These are phyloP conservation scores for Tetramorium bicarinatum DNA, from an alignment of 2,888 invertebrate species.

Conservation along the genomic window DNA sequence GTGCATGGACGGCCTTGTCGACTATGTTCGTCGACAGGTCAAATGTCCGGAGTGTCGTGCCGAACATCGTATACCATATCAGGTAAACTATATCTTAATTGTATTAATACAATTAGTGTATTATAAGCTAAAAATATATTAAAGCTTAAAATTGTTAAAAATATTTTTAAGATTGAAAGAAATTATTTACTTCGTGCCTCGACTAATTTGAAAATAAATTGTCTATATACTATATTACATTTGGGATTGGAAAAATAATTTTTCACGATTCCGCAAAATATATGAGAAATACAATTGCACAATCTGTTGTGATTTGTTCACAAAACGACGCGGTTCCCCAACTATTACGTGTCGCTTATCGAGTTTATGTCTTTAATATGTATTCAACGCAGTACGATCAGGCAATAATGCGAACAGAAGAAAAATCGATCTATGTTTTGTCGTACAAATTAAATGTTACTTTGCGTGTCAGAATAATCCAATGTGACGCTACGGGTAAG, in stretches of 20 bases:
- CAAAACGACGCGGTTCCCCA: background rate
- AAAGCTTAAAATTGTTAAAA: background rate
- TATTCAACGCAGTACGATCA: background rate
- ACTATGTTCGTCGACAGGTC: constrained; percentile 97
- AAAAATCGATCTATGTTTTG: constrained; percentile 15
- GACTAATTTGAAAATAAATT: background rate
- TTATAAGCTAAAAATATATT: background rate
- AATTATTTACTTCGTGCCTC: background rate
- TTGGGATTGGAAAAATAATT: background rate
- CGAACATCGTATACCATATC: constrained; percentile 98
- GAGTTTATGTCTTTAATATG: constrained; percentile 28
- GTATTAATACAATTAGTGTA: background rate
- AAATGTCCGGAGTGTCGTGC: constrained; percentile 99
- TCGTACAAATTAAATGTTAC: constrained; percentile 54
- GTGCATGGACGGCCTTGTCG: constrained; percentile 98
- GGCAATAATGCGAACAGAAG: background rate
- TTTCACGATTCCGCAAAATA: background rate
- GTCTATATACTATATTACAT: background rate
- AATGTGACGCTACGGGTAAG: constrained; percentile 35
- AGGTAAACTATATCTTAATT: constrained; percentile 88
- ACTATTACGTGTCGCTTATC: background rate
- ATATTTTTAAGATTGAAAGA: background rate
- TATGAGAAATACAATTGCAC: constrained; percentile 1
- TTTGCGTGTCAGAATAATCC: constrained; percentile 26
- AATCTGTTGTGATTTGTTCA: background rate